A percentile compares a stretch with the other conserved stretches of the same genome.
phyloP scores from a whole-genome alignment of 2,888 invertebrate genomes.

The Ramazzottius varieornatus region DNA sequence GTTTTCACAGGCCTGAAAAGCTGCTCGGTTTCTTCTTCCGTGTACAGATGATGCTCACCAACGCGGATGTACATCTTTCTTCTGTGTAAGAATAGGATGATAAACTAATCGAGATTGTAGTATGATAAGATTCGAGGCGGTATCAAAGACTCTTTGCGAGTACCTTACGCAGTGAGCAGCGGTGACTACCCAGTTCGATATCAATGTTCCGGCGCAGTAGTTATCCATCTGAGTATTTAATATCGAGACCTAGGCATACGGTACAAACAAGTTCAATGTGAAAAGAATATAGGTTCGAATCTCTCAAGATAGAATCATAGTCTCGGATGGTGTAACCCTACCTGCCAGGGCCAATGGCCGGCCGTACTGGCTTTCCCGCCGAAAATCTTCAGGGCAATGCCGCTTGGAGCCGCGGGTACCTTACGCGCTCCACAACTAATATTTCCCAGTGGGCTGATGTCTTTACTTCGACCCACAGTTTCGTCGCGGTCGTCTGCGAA shows the following conservation, averaged over 20 bases:
- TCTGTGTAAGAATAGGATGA: conserved; percentile 15
- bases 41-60: conserved; percentile 55
- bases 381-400: neutral
- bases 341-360: neutral
- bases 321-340: neutral
- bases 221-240: neutral
- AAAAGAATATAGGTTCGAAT: neutral
- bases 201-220: neutral
- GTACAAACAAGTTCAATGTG: no score
- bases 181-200: neutral
- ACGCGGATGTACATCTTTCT: conserved; percentile 48
- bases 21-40: conserved; percentile 44
- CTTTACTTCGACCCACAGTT: no score
- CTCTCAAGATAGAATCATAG: neutral
- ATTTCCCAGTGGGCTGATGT: no score
- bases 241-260: neutral
- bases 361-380: neutral
- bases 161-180: neutral
- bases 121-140: no score
- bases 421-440: no score
- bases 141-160: no score
- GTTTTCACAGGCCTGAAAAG: conserved; percentile 42
- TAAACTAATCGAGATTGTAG: neutral
- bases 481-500: no score
- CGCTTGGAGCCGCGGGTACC: no score